Evolutionary conservation across 2,888 invertebrate genomes (phyloP), one percentile per base, ranked within the genome.

Genomic region (Hylaea fasciaria): DNA sequence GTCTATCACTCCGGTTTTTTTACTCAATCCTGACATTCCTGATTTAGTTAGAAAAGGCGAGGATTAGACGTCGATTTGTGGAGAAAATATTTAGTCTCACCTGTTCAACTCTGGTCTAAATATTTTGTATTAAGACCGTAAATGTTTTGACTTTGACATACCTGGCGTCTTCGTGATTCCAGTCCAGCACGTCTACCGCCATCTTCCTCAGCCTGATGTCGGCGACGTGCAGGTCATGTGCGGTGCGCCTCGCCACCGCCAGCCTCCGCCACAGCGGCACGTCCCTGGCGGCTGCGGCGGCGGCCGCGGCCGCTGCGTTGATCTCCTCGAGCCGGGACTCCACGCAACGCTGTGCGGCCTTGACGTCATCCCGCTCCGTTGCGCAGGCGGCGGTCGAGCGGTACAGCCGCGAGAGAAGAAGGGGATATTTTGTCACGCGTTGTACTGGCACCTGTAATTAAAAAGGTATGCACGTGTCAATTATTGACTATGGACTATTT

Each of bases 391-490:
- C 97, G 12, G 98, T 98, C 44, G 97, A 97, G 91, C 98, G 98
- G 81, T 96, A 95, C 70, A 99, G 93, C 60, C 98, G 95, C 46
- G 97, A 97, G 78, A 99, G 92, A 70, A 99, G 93, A 74, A 99
- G 93, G 45, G 98, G 98, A 93, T 98, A 98, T 93, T 98, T 98
- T 76, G 98, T 98, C 75, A 98, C 98, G 86, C 98, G 94, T 93
- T 98, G 98, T 66, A 99, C 98, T 68, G 98, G 98, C 75, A 97
- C 96, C 96, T 96, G 76, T 0, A 55, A 54, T 43, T 32, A 9
- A 7, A 0, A 22, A 12, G 8, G 41, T 3, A 29, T 1, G 22
- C 12, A 46, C 8, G 13, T 13, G 45, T 9, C 10, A 35, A 28
- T 28, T 28, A 28, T 28, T 28, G 28, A 28, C 7, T 28, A 28